A percentile compares a stretch with the other conserved stretches of the same genome.
Conservation (phyloP, 1,140 invertebrate species). For the Penaeus vannamei region DNA sequence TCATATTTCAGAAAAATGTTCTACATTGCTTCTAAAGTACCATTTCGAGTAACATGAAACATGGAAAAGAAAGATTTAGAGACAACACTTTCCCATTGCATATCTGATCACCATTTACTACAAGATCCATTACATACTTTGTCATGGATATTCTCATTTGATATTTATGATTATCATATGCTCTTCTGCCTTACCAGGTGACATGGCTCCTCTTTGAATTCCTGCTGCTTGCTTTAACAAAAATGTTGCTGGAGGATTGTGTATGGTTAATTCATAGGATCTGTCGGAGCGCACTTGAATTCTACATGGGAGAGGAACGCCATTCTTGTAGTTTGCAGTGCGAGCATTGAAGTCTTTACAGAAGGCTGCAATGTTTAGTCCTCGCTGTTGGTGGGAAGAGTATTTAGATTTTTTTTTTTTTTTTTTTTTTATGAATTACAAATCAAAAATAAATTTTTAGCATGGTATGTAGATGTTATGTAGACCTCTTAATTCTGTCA, state of each 20-base stretch:
- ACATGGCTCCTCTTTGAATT: conserved; percentile 85
- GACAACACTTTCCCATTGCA: too few relatives aligned
- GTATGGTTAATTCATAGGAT: conserved; percentile 86
- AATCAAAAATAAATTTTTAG: conserved; percentile 9
- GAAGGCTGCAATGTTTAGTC: conserved; percentile 95
- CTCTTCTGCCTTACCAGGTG: conserved; percentile 70
- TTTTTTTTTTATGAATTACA: neutral
- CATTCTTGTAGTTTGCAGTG: conserved; percentile 93
- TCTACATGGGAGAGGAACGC: conserved; percentile 89
- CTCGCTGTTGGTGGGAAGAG: conserved; percentile 78
- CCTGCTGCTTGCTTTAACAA: conserved; percentile 97
- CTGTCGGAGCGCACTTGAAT: conserved; percentile 89
- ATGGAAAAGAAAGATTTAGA: too few relatives aligned
- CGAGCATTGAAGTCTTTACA: conserved; percentile 98
- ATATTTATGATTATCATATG: too few relatives aligned
- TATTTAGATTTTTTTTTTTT: neutral
- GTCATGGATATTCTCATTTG: too few relatives aligned
- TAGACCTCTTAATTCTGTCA: too few relatives aligned
- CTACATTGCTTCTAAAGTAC: too few relatives aligned
- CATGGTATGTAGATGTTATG: too few relatives aligned
- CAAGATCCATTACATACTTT: too few relatives aligned
- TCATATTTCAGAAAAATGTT: too few relatives aligned
- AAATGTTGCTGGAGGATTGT: conserved; percentile 88
- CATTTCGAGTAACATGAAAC: too few relatives aligned
- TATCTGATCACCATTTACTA: too few relatives aligned